These are phyloP conservation scores for Rhagium mordax DNA, from an alignment of 2,888 invertebrate genomes.

Conservation along the genomic window DNA sequence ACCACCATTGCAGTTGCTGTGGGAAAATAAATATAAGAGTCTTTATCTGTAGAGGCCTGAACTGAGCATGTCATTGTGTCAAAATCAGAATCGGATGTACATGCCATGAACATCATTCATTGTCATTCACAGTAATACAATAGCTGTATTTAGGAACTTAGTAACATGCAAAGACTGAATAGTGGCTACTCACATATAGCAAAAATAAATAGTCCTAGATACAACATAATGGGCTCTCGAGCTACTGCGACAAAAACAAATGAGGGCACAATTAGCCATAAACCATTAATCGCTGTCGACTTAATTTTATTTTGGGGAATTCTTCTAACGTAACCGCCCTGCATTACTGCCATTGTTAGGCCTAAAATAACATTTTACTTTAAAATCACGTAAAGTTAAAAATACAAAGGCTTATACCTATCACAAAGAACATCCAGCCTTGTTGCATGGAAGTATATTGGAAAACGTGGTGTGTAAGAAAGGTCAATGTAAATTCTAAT, in stretches of 20 bases:
- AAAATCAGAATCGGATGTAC: too few relatives aligned
- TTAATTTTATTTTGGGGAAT: conserved; percentile 83
- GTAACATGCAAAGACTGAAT: too few relatives aligned
- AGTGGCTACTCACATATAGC: conserved; percentile 92
- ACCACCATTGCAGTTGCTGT: conserved; percentile 93
- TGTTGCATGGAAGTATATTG: conserved; percentile 95
- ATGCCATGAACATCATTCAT: too few relatives aligned
- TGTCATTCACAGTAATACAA: too few relatives aligned
- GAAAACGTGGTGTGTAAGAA: conserved; percentile 94
- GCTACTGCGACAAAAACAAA: conserved; percentile 90
- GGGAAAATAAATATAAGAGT: conserved; percentile 50
- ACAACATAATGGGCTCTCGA: conserved; percentile 75
- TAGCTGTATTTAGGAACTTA: too few relatives aligned
- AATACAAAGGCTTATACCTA: conserved; percentile 74
- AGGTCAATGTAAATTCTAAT: conserved; percentile 96
- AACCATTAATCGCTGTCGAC: conserved; percentile 80
- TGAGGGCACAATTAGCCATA: conserved; percentile 88
- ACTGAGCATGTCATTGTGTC: too few relatives aligned
- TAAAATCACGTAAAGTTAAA: background rate
- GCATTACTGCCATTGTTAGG: conserved; percentile 90
- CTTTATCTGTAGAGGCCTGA: too few relatives aligned
- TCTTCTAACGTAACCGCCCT: conserved; percentile 90
- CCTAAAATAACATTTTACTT: conserved; percentile 66
- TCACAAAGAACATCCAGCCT: conserved; percentile 97
- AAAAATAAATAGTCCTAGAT: conserved; percentile 88